A percentile compares a stretch with the other conserved stretches of the same genome.
Conservation (phyloP, 2,888 invertebrate species). For the Baronia brevicornis region DNA sequence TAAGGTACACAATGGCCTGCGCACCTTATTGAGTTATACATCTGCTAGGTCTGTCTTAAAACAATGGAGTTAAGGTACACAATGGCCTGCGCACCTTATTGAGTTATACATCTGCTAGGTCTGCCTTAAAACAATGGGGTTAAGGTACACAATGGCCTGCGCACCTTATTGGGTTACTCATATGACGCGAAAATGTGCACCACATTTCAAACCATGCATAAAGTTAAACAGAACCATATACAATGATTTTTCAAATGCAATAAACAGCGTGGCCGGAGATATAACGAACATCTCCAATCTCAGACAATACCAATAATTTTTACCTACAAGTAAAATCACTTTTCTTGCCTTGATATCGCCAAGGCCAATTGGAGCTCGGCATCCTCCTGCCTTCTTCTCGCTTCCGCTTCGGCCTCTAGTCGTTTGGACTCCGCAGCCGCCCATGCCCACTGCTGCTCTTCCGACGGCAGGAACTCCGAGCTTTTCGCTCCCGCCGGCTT, state of each 20-base stretch:
- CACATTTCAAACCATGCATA: no score
- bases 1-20: no score
- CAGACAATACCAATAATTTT: background rate
- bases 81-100: no score
- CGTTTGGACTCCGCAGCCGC: conserved; percentile 81
- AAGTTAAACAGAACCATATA: conserved; percentile 4
- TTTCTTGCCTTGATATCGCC: conserved; percentile 77
- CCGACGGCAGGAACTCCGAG: conserved; percentile 56
- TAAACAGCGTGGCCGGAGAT: background rate
- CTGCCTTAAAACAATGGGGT: no score
- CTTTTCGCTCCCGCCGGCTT: conserved; percentile 34
- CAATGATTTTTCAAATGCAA: conserved; percentile 10
- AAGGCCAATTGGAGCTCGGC: conserved; percentile 84
- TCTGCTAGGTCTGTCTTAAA: no score
- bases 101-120: no score
- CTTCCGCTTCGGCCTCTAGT: conserved; percentile 77
- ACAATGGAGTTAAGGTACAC: no score
- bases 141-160: no score
- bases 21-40: no score
- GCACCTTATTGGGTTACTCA: no score
- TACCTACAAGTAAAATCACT: conserved; percentile 37
- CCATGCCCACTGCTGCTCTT: conserved; percentile 84
- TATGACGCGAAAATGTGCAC: no score
- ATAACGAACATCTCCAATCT: background rate
- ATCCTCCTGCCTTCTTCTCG: conserved; percentile 77